These are phyloP conservation scores for Rhagoletis zephyria DNA, from an alignment of 1,140 invertebrate species.

Conservation along the genomic window DNA sequence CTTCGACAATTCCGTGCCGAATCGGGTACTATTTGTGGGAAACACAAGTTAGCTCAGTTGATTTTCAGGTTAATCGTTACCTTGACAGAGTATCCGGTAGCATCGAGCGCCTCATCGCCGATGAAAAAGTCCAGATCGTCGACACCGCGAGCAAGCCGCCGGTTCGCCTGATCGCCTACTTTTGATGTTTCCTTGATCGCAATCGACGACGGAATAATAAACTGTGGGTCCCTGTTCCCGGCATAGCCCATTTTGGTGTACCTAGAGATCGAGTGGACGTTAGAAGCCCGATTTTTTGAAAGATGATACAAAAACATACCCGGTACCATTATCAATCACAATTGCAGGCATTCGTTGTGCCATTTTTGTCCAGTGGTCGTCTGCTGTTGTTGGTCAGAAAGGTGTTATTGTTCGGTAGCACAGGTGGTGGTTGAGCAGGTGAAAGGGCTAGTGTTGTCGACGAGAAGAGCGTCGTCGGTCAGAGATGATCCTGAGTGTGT, in stretches of 20 bases:
- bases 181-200: slow-evolving; percentile 95
- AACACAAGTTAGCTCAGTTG: not conserved
- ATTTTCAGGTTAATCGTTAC: slow-evolving; percentile 74
- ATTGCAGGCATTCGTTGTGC: too few species aligned
- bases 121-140: slow-evolving; percentile 99
- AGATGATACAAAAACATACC: too few species aligned
- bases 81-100: slow-evolving; percentile 94
- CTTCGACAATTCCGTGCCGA: slow-evolving; percentile 97
- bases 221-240: slow-evolving; percentile 99
- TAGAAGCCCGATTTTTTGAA: too few species aligned
- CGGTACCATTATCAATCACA: too few species aligned
- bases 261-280: slow-evolving; percentile 78
- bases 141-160: slow-evolving; percentile 93
- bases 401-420: too few species aligned
- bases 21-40: slow-evolving; percentile 99
- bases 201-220: slow-evolving; percentile 98
- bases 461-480: too few species aligned
- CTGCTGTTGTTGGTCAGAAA: too few species aligned
- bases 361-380: too few species aligned
- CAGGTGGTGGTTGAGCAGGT: too few species aligned
- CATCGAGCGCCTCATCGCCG: slow-evolving; percentile 96
- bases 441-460: too few species aligned
- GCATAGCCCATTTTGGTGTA: slow-evolving; percentile 99
- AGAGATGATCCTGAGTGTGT: too few species aligned
- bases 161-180: slow-evolving; percentile 91